phyloP scores from a whole-genome alignment of 1,140 invertebrate genomes.

The Drosophila rhopaloa region DNA sequence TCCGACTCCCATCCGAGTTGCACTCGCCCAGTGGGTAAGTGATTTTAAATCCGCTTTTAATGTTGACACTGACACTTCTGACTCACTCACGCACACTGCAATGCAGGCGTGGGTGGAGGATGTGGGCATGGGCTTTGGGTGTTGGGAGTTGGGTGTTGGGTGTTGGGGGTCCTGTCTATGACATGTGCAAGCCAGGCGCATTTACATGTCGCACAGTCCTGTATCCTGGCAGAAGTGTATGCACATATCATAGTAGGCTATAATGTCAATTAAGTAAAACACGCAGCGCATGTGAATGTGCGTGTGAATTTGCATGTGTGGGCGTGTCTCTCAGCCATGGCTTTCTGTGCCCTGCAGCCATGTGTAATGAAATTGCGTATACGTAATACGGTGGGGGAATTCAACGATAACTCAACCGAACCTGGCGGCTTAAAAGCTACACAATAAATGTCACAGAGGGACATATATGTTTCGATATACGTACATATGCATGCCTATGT shows the following conservation, averaged over 20 bases:
- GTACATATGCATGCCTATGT: neutral
- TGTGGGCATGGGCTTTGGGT: neutral
- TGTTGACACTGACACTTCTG: constrained; percentile 83
- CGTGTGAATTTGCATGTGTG: constrained; percentile 17
- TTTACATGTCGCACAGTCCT: constrained; percentile 69
- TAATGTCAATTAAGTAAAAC: constrained; percentile 77
- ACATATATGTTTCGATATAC: no score
- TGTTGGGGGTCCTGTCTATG: constrained; percentile 33
- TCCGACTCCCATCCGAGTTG: constrained; percentile 52
- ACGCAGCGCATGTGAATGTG: constrained; percentile 18
- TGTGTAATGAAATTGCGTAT: constrained; percentile 77
- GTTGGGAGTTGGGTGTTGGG: no score
- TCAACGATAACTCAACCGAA: constrained; percentile 19
- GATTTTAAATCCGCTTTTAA: constrained; percentile 84
- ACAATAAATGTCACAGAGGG: constrained; percentile 49
- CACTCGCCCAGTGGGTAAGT: constrained; percentile 54
- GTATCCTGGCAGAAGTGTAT: constrained; percentile 61
- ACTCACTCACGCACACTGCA: constrained; percentile 4
- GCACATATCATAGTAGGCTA: constrained; percentile 81
- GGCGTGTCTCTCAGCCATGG: constrained; percentile 55
- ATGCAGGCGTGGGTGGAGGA: neutral
- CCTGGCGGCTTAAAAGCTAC: constrained; percentile 59
- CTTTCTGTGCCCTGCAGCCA: constrained; percentile 70
- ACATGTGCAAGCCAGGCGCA: constrained; percentile 78
- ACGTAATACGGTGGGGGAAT: constrained; percentile 51